These are phyloP conservation scores for Xyrauchen texanus DNA, from an alignment of 2,113 vertebrate species.

Conservation along the genomic window DNA sequence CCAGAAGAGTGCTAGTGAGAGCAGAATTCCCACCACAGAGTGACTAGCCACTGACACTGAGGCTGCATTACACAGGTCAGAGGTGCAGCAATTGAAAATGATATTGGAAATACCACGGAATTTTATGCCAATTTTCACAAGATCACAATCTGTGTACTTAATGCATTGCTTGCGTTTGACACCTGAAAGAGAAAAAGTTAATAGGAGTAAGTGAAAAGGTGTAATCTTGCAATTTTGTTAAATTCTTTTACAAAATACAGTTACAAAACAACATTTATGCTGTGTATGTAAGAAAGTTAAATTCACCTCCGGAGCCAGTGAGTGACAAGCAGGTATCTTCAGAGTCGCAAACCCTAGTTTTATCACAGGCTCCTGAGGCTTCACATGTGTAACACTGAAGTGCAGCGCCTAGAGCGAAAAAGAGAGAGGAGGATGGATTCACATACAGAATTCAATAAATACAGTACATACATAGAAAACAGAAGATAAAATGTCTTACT, in stretches of 20 bases:
- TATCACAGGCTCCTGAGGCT: neutral
- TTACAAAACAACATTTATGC: neutral
- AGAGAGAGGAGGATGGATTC: no score
- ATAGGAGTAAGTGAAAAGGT: neutral
- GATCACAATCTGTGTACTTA: neutral
- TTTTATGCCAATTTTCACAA: neutral
- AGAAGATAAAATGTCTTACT: no score
- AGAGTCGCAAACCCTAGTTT: neutral
- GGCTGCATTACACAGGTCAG: neutral
- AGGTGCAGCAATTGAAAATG: neutral
- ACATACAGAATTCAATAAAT: no score
- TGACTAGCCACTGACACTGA: slow-evolving; percentile 26
- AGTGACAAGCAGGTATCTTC: neutral
- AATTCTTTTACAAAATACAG: no score
- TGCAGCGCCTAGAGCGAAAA: neutral
- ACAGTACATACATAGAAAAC: no score
- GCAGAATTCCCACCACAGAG: slow-evolving; percentile 67
- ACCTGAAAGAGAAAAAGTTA: neutral
- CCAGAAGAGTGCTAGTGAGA: slow-evolving; percentile 63
- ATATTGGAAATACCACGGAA: neutral
- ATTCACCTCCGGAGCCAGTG: neutral
- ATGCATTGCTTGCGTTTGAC: neutral
- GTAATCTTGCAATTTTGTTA: neutral
- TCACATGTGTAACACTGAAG: neutral
- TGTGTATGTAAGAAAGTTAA: neutral